Conservation (phyloP, 2,113 vertebrate species). For the Corythornis madagascariensis region DNA sequence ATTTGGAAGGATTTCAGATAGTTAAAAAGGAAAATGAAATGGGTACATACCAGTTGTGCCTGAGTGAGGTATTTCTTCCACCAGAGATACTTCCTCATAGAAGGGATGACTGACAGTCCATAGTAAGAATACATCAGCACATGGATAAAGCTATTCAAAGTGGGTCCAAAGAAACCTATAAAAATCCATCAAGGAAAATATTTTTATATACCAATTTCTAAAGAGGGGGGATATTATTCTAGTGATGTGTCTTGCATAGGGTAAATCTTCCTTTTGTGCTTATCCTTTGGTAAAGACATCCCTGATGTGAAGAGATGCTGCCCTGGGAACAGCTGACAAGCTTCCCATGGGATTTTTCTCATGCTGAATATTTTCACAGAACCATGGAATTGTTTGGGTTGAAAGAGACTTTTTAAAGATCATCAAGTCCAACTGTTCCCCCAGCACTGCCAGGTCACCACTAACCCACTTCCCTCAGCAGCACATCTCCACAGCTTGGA, state of each 20-base stretch:
- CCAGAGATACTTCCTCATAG: slow-evolving; percentile 88
- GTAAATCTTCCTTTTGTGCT: background rate
- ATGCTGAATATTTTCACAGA: background rate
- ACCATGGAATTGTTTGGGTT: too few relatives aligned
- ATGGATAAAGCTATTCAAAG: slow-evolving; percentile 89
- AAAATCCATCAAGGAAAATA: background rate
- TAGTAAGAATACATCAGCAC: slow-evolving; percentile 92
- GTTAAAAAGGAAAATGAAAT: background rate
- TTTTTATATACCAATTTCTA: background rate
- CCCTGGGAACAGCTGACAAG: background rate
- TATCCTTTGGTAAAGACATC: background rate
- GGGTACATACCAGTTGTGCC: slow-evolving; percentile 81
- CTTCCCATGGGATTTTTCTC: background rate
- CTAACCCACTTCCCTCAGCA: too few relatives aligned
- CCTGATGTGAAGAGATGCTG: background rate
- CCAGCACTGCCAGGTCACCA: too few relatives aligned
- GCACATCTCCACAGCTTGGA: too few relatives aligned
- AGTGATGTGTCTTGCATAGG: accelerated
- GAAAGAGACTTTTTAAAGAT: too few relatives aligned
- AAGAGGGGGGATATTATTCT: background rate
- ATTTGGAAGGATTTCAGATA: background rate
- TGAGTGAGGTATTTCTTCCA: slow-evolving; percentile 93
- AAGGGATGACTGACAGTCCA: slow-evolving; percentile 85
- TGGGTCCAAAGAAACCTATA: slow-evolving; percentile 89
- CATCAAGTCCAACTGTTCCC: too few relatives aligned